Conservation (phyloP, 2,797 vertebrate genomes). For the Periparus ater region DNA sequence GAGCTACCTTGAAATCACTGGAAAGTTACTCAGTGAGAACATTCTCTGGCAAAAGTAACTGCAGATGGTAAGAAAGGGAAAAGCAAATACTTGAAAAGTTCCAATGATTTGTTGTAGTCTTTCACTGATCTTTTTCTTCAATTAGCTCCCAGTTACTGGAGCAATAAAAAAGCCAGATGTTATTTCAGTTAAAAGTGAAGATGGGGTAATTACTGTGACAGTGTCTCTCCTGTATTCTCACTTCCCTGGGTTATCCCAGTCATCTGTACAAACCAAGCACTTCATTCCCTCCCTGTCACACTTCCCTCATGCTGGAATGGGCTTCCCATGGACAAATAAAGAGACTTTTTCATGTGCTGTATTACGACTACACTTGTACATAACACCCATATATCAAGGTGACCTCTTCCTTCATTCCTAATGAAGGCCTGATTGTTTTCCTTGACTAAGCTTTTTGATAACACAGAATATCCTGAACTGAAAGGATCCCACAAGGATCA, state of each 20-base stretch:
- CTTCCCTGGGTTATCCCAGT: neutral
- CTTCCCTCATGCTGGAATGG: neutral
- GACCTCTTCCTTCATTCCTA: neutral
- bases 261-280: neutral
- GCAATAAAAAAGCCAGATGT: neutral
- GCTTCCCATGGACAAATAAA: neutral
- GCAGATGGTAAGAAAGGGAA: conserved; percentile 15
- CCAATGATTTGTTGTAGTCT: neutral
- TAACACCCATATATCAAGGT: neutral
- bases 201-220: neutral
- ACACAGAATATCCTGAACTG: neutral
- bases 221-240: neutral
- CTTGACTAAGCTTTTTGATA: neutral
- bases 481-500: neutral
- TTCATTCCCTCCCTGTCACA: neutral
- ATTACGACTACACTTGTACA: neutral
- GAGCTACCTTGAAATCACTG: conserved; percentile 36
- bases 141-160: neutral
- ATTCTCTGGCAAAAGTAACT: conserved; percentile 23
- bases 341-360: neutral
- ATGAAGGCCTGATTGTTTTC: neutral
- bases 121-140: neutral
- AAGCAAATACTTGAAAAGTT: conserved; percentile 30
- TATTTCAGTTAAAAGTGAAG: neutral
- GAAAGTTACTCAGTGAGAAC: conserved; percentile 58